Conservation (phyloP, 2,888 invertebrate species). For the Stictocephala bisonia region DNA sequence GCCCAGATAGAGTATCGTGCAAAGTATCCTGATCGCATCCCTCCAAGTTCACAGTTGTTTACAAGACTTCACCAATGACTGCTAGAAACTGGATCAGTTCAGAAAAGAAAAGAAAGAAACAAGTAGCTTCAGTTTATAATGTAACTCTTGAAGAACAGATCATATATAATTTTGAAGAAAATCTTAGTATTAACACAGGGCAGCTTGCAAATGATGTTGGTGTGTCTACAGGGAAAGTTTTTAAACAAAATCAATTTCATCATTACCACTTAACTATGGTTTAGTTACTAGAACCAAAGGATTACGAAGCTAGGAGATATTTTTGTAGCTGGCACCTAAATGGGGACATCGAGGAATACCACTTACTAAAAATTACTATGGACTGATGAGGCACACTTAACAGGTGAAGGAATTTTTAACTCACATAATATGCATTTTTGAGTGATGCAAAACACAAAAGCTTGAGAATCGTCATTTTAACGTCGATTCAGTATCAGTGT, state of each 20-base stretch:
- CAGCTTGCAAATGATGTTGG: neutral
- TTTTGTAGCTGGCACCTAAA: neutral
- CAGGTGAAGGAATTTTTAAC: neutral
- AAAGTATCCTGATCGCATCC: neutral
- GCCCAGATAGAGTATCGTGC: neutral
- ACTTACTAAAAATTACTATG: neutral
- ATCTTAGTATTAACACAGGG: neutral
- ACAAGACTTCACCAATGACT: neutral
- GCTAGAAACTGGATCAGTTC: neutral
- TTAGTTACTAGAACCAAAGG: neutral
- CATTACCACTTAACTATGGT: neutral
- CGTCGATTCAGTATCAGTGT: no score
- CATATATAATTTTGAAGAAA: neutral
- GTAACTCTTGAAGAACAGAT: neutral
- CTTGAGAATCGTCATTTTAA: neutral
- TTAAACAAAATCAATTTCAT: neutral
- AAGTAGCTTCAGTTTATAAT: slow-evolving; percentile 1
- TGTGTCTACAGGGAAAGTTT: neutral
- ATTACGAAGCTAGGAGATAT: neutral
- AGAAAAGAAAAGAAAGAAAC: neutral
- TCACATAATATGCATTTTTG: neutral
- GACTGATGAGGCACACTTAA: neutral
- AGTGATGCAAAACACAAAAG: neutral
- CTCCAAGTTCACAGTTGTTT: neutral
- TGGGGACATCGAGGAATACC: neutral